phyloP scores from a whole-genome alignment of 2,797 vertebrate genomes.

The Ficedula albicollis region DNA sequence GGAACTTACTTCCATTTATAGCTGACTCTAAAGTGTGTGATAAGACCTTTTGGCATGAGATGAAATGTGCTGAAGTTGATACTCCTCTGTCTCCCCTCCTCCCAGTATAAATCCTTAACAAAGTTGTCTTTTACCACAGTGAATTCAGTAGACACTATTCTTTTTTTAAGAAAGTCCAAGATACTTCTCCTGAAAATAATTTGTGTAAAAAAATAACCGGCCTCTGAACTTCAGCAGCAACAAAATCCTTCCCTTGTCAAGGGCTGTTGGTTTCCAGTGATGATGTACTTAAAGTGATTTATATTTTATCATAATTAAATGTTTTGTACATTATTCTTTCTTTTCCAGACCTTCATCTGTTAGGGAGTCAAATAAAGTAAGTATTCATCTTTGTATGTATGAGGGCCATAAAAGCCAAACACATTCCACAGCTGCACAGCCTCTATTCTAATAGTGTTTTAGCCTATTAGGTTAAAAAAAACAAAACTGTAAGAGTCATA shows the following conservation, averaged over 20 bases:
- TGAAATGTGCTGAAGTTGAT: background rate
- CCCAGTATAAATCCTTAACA: background rate
- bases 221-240: slow-evolving; percentile 15
- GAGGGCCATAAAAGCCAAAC: background rate
- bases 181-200: slow-evolving; percentile 31
- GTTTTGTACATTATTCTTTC: slow-evolving; percentile 20
- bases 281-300: slow-evolving; percentile 25
- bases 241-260: slow-evolving; percentile 9
- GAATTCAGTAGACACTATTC: background rate
- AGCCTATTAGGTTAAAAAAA: background rate
- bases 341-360: slow-evolving; percentile 62
- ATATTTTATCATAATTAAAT: slow-evolving; percentile 5
- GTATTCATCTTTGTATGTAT: slow-evolving; percentile 2
- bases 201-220: slow-evolving; percentile 22
- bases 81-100: background rate
- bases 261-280: slow-evolving; percentile 35
- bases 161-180: background rate
- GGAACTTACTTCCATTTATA: background rate
- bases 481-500: background rate
- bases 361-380: slow-evolving; percentile 64
- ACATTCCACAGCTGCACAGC: background rate
- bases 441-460: background rate
- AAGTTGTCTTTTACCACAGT: background rate
- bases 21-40: background rate
- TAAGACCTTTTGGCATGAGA: background rate